A percentile compares a stretch with the other conserved stretches of the same genome.
Conservation (phyloP, 2,113 vertebrate species). For the Oreochromis spilurus region DNA sequence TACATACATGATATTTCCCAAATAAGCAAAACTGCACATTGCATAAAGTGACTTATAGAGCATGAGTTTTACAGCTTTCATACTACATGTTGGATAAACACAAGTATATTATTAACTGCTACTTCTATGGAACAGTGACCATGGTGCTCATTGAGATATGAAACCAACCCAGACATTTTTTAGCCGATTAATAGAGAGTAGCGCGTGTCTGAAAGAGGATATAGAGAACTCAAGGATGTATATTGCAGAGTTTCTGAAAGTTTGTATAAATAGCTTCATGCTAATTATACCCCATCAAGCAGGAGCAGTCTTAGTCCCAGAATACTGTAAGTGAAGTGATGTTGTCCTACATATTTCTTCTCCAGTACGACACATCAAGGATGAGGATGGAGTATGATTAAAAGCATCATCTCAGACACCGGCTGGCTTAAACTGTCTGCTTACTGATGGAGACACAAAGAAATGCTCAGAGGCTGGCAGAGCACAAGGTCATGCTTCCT, state of each 20-base stretch:
- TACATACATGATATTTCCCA: background rate
- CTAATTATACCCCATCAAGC: slow-evolving; percentile 48
- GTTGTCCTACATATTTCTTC: slow-evolving; percentile 33
- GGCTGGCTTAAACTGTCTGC: slow-evolving; percentile 26
- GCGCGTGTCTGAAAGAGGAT: background rate
- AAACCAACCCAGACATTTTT: background rate
- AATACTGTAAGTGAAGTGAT: slow-evolving; percentile 38
- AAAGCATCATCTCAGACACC: slow-evolving; percentile 38
- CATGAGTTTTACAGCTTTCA: background rate
- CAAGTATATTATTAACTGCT: background rate
- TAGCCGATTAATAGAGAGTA: background rate
- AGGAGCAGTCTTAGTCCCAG: slow-evolving; percentile 22
- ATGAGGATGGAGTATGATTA: slow-evolving; percentile 24
- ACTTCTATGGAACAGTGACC: background rate
- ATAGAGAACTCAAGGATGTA: slow-evolving; percentile 5
- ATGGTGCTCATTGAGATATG: background rate
- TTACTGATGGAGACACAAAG: slow-evolving; percentile 31
- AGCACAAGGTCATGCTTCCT: background rate
- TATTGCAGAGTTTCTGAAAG: slow-evolving; percentile 5
- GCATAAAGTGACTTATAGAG: background rate
- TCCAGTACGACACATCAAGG: slow-evolving; percentile 32
- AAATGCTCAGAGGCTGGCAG: background rate
- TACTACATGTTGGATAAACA: background rate
- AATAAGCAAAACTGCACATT: background rate
- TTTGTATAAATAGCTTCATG: slow-evolving; percentile 32